Conservation (phyloP, 2,888 invertebrate genomes). For the Alcis repandata region DNA sequence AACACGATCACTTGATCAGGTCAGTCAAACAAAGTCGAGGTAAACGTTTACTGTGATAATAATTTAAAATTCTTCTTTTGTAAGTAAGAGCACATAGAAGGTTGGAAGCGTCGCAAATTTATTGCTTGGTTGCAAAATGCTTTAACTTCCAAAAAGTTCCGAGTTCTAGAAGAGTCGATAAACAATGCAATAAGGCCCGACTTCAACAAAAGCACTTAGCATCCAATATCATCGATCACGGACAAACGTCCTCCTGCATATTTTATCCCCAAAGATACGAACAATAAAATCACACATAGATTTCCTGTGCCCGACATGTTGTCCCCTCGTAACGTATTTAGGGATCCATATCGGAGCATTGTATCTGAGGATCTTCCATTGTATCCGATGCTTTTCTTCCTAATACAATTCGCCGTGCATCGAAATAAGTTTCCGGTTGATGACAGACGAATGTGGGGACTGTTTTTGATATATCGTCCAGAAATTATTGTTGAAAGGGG, state of each 20-base stretch:
- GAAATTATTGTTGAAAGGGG: slow-evolving; percentile 62
- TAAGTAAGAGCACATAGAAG: too few species aligned
- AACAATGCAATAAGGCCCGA: slow-evolving; percentile 28
- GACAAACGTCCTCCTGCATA: slow-evolving; percentile 46
- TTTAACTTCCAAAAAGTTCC: neutral
- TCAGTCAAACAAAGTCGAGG: neutral
- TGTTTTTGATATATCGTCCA: slow-evolving; percentile 65
- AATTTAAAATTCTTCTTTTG: too few species aligned
- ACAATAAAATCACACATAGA: slow-evolving; percentile 53
- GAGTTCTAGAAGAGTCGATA: neutral
- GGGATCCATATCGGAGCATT: slow-evolving; percentile 51
- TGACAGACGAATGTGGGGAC: slow-evolving; percentile 53
- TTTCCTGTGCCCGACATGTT: slow-evolving; percentile 49
- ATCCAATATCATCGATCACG: slow-evolving; percentile 47
- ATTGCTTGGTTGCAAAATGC: neutral
- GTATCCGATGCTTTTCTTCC: slow-evolving; percentile 55
- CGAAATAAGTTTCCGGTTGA: slow-evolving; percentile 63
- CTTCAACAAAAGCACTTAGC: slow-evolving; percentile 37
- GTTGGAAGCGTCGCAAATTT: too few species aligned
- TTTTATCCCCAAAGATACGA: slow-evolving; percentile 49
- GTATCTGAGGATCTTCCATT: slow-evolving; percentile 48
- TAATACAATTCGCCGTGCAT: slow-evolving; percentile 65
- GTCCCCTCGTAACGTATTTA: slow-evolving; percentile 52
- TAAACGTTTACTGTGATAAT: too few species aligned
- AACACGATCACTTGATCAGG: too few species aligned